phyloP scores from a whole-genome alignment of 2,888 invertebrate genomes.

The Julus scanicus region DNA sequence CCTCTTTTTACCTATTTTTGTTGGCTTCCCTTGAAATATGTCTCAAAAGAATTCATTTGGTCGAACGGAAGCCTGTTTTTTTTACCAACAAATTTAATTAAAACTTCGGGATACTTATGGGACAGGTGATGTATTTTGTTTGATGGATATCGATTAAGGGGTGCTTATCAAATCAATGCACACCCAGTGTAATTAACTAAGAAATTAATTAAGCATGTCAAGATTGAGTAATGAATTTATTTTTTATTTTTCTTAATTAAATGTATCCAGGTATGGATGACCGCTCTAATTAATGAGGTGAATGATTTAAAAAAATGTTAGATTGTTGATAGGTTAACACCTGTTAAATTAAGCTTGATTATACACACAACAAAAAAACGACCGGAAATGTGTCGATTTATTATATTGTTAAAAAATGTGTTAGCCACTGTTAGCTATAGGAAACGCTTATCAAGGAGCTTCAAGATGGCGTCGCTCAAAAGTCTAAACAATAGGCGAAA shows the following conservation, averaged over 20 bases:
- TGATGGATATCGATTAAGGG: neutral
- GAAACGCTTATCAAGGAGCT: no score
- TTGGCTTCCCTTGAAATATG: constrained; percentile 12
- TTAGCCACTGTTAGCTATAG: no score
- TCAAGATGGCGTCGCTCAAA: no score
- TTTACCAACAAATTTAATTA: neutral
- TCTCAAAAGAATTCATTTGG: neutral
- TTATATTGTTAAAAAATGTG: no score
- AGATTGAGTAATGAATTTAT: neutral
- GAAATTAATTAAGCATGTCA: neutral
- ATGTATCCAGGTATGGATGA: no score
- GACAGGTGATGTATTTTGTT: neutral
- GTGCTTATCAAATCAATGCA: neutral
- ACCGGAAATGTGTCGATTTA: no score
- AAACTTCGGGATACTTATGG: neutral
- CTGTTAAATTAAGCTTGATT: no score
- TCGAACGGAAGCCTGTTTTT: neutral
- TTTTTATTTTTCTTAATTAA: no score
- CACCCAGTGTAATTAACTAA: neutral
- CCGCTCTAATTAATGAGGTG: neutral
- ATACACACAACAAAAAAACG: no score
- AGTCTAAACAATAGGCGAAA: no score
- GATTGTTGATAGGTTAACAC: no score
- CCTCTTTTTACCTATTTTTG: neutral
- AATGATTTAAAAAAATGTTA: no score